Percentiles rank a stretch among this genome's conserved stretches.
phyloP scores from a whole-genome alignment of 2,797 vertebrate species.

The Chlorospingus semifuscus region DNA sequence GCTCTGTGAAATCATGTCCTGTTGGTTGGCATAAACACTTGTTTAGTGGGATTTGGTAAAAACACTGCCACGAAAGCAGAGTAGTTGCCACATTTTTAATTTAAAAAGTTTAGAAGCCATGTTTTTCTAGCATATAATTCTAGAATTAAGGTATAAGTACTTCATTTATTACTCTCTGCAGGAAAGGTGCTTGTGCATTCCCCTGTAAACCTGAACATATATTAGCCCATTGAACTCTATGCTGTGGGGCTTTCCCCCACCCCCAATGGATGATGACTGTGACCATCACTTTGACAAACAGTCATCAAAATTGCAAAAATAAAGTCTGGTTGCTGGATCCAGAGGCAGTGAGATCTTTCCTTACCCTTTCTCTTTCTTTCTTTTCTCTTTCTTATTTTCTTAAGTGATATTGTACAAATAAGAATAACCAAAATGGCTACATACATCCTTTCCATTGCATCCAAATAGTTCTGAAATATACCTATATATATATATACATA shows the following conservation, averaged over 20 bases:
- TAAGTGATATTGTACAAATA: neutral
- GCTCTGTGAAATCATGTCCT: neutral
- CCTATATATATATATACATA: neutral
- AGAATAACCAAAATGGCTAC: neutral
- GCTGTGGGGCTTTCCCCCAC: neutral
- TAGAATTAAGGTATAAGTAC: neutral
- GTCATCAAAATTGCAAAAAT: neutral
- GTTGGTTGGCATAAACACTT: neutral
- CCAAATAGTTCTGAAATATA: neutral
- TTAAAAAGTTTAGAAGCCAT: neutral
- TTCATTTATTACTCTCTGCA: neutral
- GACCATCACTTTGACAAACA: neutral
- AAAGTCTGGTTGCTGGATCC: neutral
- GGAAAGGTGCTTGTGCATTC: neutral
- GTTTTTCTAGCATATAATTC: neutral
- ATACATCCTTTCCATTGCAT: neutral
- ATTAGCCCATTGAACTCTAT: accelerated
- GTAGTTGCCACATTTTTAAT: neutral
- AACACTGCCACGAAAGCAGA: neutral
- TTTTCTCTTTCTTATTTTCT: neutral
- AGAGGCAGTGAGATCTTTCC: neutral
- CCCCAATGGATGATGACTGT: neutral
- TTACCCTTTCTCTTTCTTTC: neutral
- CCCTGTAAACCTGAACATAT: neutral
- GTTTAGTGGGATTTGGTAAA: neutral